A percentile compares a stretch with the other conserved stretches of the same genome.
These are phyloP conservation scores for Cephus pygmeus DNA, from an alignment of 2,888 invertebrate species.

Conservation along the genomic window DNA sequence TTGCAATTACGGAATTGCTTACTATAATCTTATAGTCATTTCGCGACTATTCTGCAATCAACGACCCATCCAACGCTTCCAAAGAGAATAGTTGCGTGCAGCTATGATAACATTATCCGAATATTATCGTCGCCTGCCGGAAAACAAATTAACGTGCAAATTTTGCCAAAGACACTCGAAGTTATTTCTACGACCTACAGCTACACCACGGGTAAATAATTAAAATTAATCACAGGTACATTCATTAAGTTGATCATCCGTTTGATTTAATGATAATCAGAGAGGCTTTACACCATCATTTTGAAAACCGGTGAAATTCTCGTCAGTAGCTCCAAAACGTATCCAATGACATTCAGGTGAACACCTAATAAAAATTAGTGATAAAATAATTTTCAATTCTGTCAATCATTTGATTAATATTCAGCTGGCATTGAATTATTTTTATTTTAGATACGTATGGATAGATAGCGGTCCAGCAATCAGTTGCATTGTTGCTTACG, in stretches of 20 bases:
- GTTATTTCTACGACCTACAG: conserved; percentile 34
- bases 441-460: conserved; percentile 36
- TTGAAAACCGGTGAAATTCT: conserved; percentile 39
- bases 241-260: background rate
- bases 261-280: conserved; percentile 19
- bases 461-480: conserved; percentile 33
- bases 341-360: conserved; percentile 42
- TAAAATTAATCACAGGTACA: background rate
- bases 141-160: conserved; percentile 39
- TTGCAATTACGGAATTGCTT: background rate
- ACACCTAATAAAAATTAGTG: background rate
- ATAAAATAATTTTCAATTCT: background rate
- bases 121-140: conserved; percentile 34
- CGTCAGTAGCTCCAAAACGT: conserved; percentile 29
- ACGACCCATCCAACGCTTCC: conserved; percentile 39
- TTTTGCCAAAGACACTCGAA: conserved; percentile 31
- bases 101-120: conserved; percentile 38
- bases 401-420: background rate
- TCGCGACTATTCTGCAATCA: conserved; percentile 28
- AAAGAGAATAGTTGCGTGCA: conserved; percentile 33
- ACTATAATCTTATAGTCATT: background rate
- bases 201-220: conserved; percentile 34
- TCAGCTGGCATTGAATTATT: background rate
- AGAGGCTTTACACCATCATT: conserved; percentile 37
- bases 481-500: conserved; percentile 41